A percentile compares a stretch with the other conserved stretches of the same genome.
These are phyloP conservation scores for Leptopterna dolabrata DNA, from an alignment of 2,888 invertebrate genomes.

Conservation along the genomic window DNA sequence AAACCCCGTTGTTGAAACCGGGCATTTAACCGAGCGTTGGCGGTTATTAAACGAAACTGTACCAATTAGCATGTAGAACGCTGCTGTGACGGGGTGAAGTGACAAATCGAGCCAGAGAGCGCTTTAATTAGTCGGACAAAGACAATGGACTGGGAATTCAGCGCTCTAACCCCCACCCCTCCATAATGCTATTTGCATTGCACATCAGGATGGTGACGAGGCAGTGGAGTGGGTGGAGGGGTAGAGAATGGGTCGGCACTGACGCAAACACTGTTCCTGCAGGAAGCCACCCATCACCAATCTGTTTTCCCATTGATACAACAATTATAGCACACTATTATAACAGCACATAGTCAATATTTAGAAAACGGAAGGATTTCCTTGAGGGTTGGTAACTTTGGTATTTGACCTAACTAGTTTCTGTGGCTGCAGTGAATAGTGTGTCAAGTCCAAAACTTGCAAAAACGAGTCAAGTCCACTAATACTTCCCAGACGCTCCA, in stretches of 20 bases:
- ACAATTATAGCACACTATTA: too few species aligned
- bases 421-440: too few species aligned
- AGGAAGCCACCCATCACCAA: not conserved
- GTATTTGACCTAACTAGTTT: too few species aligned
- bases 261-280: not conserved
- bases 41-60: not conserved
- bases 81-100: not conserved
- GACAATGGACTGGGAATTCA: conserved; percentile 18
- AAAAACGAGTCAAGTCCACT: too few species aligned
- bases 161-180: not conserved
- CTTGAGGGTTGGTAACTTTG: too few species aligned
- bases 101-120: conserved; percentile 23
- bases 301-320: too few species aligned
- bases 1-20: not conserved
- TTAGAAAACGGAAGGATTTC: too few species aligned
- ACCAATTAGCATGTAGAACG: conserved; percentile 18
- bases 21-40: not conserved
- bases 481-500: too few species aligned
- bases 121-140: conserved; percentile 31
- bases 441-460: too few species aligned
- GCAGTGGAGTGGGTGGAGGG: not conserved
- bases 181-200: not conserved
- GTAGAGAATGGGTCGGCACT: not conserved
- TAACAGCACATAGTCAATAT: too few species aligned
- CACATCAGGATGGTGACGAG: not conserved